Conservation (phyloP, 2,797 vertebrate species). For the Microtus obscurus region DNA sequence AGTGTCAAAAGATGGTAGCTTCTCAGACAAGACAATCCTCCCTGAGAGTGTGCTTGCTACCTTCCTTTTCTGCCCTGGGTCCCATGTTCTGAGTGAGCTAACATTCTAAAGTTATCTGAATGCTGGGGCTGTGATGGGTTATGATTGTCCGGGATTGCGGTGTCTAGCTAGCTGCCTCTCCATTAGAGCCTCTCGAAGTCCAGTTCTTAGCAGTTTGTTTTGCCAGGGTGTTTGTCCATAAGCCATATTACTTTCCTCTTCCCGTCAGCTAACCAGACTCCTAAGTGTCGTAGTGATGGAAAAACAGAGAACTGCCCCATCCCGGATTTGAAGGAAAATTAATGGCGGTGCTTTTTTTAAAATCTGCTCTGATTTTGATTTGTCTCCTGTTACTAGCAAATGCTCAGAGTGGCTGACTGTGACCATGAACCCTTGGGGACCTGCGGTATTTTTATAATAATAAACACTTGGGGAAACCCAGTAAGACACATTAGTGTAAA, state of each 20-base stretch:
- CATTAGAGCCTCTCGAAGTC: background rate
- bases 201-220: background rate
- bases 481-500: conserved; percentile 53
- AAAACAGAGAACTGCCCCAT: conserved; percentile 8
- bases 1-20: background rate
- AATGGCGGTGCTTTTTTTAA: background rate
- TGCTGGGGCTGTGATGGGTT: background rate
- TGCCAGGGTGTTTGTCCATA: background rate
- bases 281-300: background rate
- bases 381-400: background rate
- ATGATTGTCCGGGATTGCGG: conserved; percentile 7
- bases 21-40: background rate
- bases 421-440: background rate
- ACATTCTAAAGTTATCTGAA: background rate
- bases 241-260: background rate
- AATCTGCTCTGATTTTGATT: conserved; percentile 47
- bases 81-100: background rate
- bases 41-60: background rate
- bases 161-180: background rate
- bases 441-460: conserved; percentile 47
- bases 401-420: conserved; percentile 30
- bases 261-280: background rate
- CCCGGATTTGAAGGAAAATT: conserved; percentile 15
- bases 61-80: background rate
- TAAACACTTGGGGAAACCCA: background rate